Evolutionary conservation across 1,140 invertebrate species (phyloP), one percentile per base, ranked within the genome.

Genomic region (Bombus pyrosoma): DNA sequence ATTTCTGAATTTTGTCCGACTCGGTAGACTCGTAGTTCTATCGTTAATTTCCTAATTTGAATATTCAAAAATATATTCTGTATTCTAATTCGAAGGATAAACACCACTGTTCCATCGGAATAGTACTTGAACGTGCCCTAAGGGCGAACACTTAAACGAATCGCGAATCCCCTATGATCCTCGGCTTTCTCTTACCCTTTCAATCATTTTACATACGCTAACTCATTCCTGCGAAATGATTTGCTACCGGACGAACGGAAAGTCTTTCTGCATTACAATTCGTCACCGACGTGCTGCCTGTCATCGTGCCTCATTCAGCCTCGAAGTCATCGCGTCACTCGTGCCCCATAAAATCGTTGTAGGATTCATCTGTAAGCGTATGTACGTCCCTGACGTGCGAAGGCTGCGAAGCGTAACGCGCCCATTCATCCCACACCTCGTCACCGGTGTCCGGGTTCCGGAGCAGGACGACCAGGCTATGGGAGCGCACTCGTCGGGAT

Each of bases 361-460:
- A 25, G 47, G 57, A 75, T 75, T 88, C 5, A 22, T 25, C 2
- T 34, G 64, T 34, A 66, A 15, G 34, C 72, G 75, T 84, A 76
- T 71, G 64, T 87, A 87, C 86, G 75, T 74, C n/a, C 76, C 86
- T 84, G 57, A 34, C 86, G 64, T 47, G 62, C 89, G 78, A 73
- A 87, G 53, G 73, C 74, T 74, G 69, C 89, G 86, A 57, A 90
- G 90, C 88, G 90, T 91, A 91, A 91, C 90, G 86, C 80, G 82
- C 22, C 84, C 81, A 91, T 91, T 91, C 90, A 83, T 91, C 90
- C 86, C 90, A 91, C 89, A 90, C 74, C 85, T 86, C 87, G 87
- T 81, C 77, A 68, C 59, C 85, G 83, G 64, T 89, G 89, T 85
- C 81, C 87, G 74, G 83, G 89, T 90, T 91, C 90, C 87, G 89